A percentile compares a stretch with the other conserved stretches of the same genome.
phyloP scores from a whole-genome alignment of 1,140 invertebrate genomes.

The Cyrtorhinus lividipennis region DNA sequence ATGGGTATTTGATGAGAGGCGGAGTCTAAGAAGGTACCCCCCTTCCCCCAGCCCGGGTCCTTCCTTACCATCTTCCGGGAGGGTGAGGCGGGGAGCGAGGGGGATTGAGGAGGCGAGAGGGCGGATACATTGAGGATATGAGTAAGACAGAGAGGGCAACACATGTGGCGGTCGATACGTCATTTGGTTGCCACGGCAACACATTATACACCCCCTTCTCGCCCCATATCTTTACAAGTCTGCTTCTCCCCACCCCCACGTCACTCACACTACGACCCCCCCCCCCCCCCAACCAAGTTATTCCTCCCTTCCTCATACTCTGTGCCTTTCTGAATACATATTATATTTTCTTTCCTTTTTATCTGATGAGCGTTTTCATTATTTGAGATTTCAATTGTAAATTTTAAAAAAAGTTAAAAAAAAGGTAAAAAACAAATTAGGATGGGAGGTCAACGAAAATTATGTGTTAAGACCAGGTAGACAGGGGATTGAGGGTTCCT shows the following conservation, averaged over 20 bases:
- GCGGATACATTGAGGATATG: not conserved
- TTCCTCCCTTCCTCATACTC: not conserved
- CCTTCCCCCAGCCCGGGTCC: not conserved
- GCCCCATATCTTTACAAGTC: slow-evolving; percentile 15
- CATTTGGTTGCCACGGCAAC: slow-evolving; percentile 15
- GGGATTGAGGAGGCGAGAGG: not conserved
- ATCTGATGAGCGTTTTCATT: too few species aligned
- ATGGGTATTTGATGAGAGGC: slow-evolving; percentile 15
- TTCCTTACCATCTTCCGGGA: not conserved
- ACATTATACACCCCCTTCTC: slow-evolving; percentile 16
- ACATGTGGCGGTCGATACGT: slow-evolving; percentile 15
- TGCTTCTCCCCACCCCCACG: not conserved
- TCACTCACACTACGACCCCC: not conserved
- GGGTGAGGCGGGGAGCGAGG: not conserved
- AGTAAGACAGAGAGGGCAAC: slow-evolving; percentile 9
- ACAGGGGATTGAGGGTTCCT: too few species aligned
- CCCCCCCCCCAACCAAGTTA: not conserved
- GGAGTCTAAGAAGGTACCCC: slow-evolving; percentile 13
- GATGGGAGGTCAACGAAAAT: too few species aligned
- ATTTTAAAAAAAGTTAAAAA: too few species aligned
- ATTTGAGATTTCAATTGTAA: too few species aligned
- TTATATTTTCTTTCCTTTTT: not conserved
- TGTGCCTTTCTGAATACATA: not conserved
- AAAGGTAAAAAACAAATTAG: too few species aligned
- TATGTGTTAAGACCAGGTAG: too few species aligned